Conservation (phyloP, 1,140 invertebrate genomes). For the Cherax quadricarinatus region DNA sequence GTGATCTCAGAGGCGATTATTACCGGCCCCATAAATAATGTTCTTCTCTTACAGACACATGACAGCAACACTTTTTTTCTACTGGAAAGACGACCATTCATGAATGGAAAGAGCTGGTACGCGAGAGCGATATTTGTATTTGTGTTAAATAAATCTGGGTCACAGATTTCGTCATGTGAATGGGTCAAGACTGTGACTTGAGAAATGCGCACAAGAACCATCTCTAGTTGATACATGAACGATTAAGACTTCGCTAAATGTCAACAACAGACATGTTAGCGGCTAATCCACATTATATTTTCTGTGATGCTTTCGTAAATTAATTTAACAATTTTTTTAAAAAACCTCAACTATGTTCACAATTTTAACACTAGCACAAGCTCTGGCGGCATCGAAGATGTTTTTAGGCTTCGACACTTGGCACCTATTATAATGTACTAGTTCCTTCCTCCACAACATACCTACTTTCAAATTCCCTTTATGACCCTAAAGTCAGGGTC, state of each 20-base stretch:
- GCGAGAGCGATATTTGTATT: background rate
- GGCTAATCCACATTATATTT: no score
- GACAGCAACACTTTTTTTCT: background rate
- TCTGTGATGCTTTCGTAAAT: no score
- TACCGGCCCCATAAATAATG: background rate
- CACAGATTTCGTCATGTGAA: slow-evolving; percentile 7
- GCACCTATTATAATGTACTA: no score
- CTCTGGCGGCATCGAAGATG: no score
- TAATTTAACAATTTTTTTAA: no score
- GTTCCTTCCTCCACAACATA: no score
- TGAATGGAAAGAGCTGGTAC: background rate
- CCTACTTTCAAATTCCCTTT: no score
- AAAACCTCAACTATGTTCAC: no score
- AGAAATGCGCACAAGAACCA: background rate
- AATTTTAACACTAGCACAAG: no score
- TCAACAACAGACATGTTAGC: no score
- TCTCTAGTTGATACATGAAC: background rate
- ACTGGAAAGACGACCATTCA: background rate
- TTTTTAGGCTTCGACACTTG: no score
- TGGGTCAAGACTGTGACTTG: slow-evolving; percentile 2
- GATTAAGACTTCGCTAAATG: background rate
- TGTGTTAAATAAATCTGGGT: slow-evolving; percentile 12
- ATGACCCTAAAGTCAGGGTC: no score
- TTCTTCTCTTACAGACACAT: background rate
- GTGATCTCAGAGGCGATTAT: background rate